phyloP scores from a whole-genome alignment of 2,888 invertebrate species.

The Selenia dentaria region DNA sequence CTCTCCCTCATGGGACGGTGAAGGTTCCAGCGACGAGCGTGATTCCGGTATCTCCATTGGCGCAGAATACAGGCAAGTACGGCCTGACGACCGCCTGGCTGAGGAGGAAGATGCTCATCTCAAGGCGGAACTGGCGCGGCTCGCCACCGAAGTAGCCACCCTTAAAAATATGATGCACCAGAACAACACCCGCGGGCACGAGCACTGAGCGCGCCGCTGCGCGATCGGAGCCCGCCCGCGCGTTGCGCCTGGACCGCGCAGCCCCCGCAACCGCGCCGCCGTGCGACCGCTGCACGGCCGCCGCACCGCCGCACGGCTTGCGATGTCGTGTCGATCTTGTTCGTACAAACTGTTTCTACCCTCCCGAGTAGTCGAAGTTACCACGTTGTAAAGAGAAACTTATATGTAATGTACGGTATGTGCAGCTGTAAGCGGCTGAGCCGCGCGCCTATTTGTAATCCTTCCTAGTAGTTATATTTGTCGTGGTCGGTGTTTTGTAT shows the following conservation, averaged over 20 bases:
- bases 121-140: conserved; percentile 93
- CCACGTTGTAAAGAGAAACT: conserved; percentile 75
- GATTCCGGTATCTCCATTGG: conserved; percentile 95
- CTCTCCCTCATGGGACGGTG: conserved; percentile 94
- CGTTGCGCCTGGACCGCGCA: conserved; percentile 33
- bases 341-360: conserved; percentile 75
- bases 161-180: conserved; percentile 93
- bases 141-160: conserved; percentile 96
- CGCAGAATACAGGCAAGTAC: conserved; percentile 85
- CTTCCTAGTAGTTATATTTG: conserved; percentile 76
- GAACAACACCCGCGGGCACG: conserved; percentile 78
- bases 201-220: conserved; percentile 66
- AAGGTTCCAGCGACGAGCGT: conserved; percentile 95
- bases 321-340: conserved; percentile 41
- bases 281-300: conserved; percentile 33
- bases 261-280: conserved; percentile 32
- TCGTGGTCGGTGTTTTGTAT: conserved; percentile 60
- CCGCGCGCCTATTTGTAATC: conserved; percentile 73
- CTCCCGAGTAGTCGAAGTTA: conserved; percentile 74
- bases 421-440: conserved; percentile 79
- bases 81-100: conserved; percentile 64
- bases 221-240: conserved; percentile 33
- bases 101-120: conserved; percentile 90
- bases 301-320: conserved; percentile 28
- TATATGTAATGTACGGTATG: conserved; percentile 66